Percentiles rank a stretch among this genome's conserved stretches.
phyloP scores from a whole-genome alignment of 2,797 vertebrate genomes.

The Rachycentron canadum region DNA sequence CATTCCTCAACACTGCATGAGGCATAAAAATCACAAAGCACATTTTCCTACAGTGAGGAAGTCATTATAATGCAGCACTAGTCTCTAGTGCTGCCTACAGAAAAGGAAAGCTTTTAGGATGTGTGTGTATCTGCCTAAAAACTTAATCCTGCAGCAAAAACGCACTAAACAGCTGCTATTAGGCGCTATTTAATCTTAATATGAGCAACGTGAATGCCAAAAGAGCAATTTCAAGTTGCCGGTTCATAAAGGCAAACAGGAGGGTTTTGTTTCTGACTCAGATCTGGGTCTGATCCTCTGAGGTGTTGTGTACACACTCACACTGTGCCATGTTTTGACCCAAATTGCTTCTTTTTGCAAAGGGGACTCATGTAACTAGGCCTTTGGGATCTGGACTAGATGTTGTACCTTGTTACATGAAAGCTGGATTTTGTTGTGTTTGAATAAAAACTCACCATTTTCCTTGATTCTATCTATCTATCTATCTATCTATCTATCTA shows the following conservation, averaged over 20 bases:
- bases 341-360: conserved; percentile 58
- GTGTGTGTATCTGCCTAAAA: conserved; percentile 35
- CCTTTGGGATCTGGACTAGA: conserved; percentile 35
- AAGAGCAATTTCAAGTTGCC: conserved; percentile 26
- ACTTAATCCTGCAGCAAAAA: conserved; percentile 12
- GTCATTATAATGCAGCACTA: conserved; percentile 57
- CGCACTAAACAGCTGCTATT: conserved; percentile 33
- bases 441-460: neutral
- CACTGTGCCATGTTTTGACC: conserved; percentile 61
- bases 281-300: conserved; percentile 72
- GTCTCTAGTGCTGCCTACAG: conserved; percentile 44
- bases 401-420: conserved; percentile 43
- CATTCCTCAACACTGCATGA: conserved; percentile 47
- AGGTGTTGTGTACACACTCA: conserved; percentile 48
- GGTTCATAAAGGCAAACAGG: conserved; percentile 34
- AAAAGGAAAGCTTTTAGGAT: conserved; percentile 32
- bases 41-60: conserved; percentile 50
- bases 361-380: conserved; percentile 52
- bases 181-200: conserved; percentile 34
- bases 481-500: conserved; percentile 10
- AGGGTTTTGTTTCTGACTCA: conserved; percentile 40
- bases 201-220: neutral
- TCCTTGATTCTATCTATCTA: neutral
- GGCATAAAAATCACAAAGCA: conserved; percentile 57
- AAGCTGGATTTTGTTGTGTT: neutral